phyloP scores from a whole-genome alignment of 1,140 invertebrate species.

The Archivesica marissinica region DNA sequence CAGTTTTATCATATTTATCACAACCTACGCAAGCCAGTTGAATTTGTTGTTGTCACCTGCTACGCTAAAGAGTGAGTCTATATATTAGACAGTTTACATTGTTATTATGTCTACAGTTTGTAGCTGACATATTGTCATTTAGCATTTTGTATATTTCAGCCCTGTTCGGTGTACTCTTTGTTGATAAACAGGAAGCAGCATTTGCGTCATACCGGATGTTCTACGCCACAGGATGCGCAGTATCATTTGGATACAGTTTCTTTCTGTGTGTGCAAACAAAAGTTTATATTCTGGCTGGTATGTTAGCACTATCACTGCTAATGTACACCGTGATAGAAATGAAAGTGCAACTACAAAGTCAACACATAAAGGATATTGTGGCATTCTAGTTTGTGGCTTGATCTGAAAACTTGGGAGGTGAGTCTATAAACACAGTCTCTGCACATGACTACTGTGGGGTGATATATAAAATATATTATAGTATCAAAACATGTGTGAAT shows the following conservation, averaged over 20 bases:
- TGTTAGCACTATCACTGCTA: conserved; percentile 73
- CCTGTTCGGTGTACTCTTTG: conserved; percentile 81
- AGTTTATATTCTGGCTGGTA: conserved; percentile 77
- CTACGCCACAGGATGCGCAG: conserved; percentile 80
- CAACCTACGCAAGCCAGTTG: no score
- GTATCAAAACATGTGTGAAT: no score
- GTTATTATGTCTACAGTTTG: no score
- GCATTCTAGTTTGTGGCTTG: conserved; percentile 77
- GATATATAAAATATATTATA: no score
- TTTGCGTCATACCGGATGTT: conserved; percentile 82
- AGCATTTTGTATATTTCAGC: conserved; percentile 73
- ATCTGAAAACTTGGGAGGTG: no score
- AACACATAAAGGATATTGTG: conserved; percentile 80
- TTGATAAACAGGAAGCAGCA: conserved; percentile 81
- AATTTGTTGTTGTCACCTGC: no score
- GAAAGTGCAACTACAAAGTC: conserved; percentile 80
- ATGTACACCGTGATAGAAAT: conserved; percentile 81
- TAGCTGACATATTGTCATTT: no score
- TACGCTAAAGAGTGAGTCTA: no score
- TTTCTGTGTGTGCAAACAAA: conserved; percentile 82
- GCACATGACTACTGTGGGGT: no score
- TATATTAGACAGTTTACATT: no score
- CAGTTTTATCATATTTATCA: no score
- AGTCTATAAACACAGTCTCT: no score
- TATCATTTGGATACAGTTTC: conserved; percentile 82